A percentile compares a stretch with the other conserved stretches of the same genome.
Evolutionary conservation across 2,888 invertebrate genomes (phyloP).

Genomic region (Eupithecia exiguata): DNA sequence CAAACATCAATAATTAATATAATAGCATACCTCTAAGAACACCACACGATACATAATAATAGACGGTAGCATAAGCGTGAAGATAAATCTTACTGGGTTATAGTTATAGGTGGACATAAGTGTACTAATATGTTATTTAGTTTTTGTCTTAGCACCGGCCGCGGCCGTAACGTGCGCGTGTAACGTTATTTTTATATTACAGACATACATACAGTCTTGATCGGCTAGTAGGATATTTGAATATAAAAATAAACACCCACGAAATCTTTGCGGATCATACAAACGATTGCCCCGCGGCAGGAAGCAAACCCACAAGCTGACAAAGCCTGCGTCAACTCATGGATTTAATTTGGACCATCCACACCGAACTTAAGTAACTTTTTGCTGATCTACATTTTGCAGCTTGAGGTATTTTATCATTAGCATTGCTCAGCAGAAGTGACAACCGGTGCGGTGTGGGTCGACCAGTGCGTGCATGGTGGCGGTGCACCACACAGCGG

Average conservation of each 20-base stretch:
- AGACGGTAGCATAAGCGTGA: neutral
- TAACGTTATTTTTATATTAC: neutral
- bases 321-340: neutral
- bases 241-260: neutral
- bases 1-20: neutral
- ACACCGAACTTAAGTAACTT: neutral
- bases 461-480: too few relatives aligned
- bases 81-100: neutral
- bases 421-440: neutral
- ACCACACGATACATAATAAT: neutral
- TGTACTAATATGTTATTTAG: neutral
- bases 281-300: too few relatives aligned
- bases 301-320: neutral
- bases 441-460: neutral
- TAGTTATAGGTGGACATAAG: too few relatives aligned
- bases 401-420: neutral
- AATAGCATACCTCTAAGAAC: neutral
- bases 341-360: neutral
- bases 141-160: neutral
- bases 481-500: too few relatives aligned
- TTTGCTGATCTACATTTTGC: neutral
- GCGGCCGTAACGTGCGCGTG: neutral
- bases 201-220: neutral
- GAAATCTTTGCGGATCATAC: neutral
- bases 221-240: neutral